Evolutionary conservation across 2,113 vertebrate species (phyloP).

Genomic region (Chamaetylas fuelleborni): DNA sequence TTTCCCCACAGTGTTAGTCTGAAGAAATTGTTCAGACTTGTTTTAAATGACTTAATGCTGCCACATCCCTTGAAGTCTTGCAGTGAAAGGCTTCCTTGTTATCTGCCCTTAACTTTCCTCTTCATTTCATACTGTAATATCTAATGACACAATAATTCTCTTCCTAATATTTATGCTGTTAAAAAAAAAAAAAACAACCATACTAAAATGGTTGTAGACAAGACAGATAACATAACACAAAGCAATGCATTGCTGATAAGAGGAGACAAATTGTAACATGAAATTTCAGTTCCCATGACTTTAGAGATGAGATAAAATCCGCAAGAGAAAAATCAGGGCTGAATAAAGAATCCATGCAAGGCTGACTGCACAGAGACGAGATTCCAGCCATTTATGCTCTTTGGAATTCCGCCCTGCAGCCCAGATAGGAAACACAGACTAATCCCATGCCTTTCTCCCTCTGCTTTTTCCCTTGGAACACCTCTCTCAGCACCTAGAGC

Average conservation of each 20-base stretch:
- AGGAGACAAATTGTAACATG: not conserved
- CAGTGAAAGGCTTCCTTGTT: not conserved
- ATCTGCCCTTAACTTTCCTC: not conserved
- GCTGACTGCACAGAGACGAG: not conserved
- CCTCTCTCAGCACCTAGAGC: not conserved
- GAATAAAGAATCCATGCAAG: not conserved
- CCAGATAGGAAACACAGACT: not conserved
- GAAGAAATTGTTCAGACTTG: not conserved
- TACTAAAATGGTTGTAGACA: not conserved
- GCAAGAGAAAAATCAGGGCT: not conserved
- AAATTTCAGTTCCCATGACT: not conserved
- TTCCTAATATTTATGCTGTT: not conserved
- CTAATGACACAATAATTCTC: not conserved
- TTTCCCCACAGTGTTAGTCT: not conserved
- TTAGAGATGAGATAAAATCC: not conserved
- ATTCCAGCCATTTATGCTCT: not conserved
- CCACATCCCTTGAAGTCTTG: not conserved
- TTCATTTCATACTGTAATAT: not conserved
- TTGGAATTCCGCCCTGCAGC: not conserved
- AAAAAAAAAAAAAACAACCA: not conserved
- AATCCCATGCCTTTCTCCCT: not conserved
- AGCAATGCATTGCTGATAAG: not conserved
- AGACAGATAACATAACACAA: not conserved
- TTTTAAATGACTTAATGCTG: not conserved
- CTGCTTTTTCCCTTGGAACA: not conserved